Evolutionary conservation across 2,797 vertebrate species (phyloP), one percentile per base, ranked within the genome.

Genomic region (Sebastes itinus): DNA sequence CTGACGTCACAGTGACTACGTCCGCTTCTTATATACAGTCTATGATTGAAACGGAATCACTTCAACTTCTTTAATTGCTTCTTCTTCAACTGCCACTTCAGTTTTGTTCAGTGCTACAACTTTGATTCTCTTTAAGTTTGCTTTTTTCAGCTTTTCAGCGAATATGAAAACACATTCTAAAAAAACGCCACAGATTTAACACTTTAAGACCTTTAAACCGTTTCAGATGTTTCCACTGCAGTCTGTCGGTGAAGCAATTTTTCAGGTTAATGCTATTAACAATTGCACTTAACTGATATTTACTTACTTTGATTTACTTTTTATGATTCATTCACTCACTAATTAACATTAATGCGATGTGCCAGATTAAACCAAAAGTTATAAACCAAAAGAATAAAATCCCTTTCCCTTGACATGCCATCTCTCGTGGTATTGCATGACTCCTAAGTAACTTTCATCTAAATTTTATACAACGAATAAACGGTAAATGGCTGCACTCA

Each of bases 151-250:
- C 11, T 32, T 30, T 67, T 55, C 16, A 23, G 14, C 25, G 4
- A 25, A 25, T 18, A 25, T 42, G 38, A 25, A 42, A 55, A 23
- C 27, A 27, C 64, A 62, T 76, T 78, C 60, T 20, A 55, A 66
- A 69, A 38, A 38, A 66, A 27, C 2, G 32, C 63, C 52, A 64
- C 59, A 60, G 35, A 64, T 46, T 27, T 42, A 46, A 46, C 16
- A 60, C 58, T 32, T 22, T 49, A 20, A 76, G 32, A 28, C 22
- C 32, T 71, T 59, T 3, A 58, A 71, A 58, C 33, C 22, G n/a
- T 71, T 75, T 75, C 35, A 25, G 52, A 72, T n/a, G 67, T 87
- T 65, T 33, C 60, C 30, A 49, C 54, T 16, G 65, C 25, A 35
- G 58, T 59, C 55, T 49, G 14, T 67, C 35, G 60, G 13, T 13